phyloP scores from a whole-genome alignment of 37 sponge, comb jelly and placozoan genomes.

The Lycopodina hypogea region DNA sequence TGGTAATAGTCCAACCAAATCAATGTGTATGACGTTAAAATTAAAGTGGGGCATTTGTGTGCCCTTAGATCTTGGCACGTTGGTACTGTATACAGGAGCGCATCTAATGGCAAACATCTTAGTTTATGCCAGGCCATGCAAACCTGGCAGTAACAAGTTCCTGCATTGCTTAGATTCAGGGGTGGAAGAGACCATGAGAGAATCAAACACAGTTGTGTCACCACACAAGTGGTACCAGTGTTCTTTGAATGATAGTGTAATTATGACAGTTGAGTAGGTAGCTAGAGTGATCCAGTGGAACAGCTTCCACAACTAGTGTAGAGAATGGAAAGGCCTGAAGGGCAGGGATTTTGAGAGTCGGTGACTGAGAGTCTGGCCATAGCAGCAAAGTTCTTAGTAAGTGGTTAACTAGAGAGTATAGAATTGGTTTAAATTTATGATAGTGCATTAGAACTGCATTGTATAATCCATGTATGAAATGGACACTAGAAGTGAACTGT shows the following conservation, averaged over 20 bases:
- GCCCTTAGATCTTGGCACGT: slow-evolving; percentile 48
- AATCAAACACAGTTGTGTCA: slow-evolving; percentile 43
- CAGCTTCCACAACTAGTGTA: slow-evolving; percentile 34
- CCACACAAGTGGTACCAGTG: slow-evolving; percentile 44
- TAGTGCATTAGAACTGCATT: slow-evolving; percentile 62
- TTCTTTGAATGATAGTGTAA: slow-evolving; percentile 49
- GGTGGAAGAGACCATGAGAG: slow-evolving; percentile 53
- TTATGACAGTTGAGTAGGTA: slow-evolving; percentile 38
- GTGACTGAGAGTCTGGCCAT: slow-evolving; percentile 31
- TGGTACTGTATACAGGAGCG: slow-evolving; percentile 61
- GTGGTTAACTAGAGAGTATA: slow-evolving; percentile 21
- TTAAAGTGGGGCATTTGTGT: slow-evolving; percentile 32
- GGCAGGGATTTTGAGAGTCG: slow-evolving; percentile 33
- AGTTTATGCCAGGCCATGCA: slow-evolving; percentile 69
- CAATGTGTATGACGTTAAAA: slow-evolving; percentile 53
- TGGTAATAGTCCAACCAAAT: slow-evolving; percentile 65
- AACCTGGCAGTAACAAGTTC: no score
- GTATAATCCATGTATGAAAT: slow-evolving; percentile 41
- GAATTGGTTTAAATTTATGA: slow-evolving; percentile 58
- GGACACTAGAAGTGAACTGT: slow-evolving; percentile 60
- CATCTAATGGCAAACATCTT: slow-evolving; percentile 59
- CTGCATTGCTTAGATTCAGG: slow-evolving; percentile 52
- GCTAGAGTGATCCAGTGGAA: slow-evolving; percentile 27
- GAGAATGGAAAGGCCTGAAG: slow-evolving; percentile 28
- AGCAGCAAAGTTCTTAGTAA: slow-evolving; percentile 26